phyloP scores from a whole-genome alignment of 2,797 vertebrate genomes.

The Syngnathus rostellatus region DNA sequence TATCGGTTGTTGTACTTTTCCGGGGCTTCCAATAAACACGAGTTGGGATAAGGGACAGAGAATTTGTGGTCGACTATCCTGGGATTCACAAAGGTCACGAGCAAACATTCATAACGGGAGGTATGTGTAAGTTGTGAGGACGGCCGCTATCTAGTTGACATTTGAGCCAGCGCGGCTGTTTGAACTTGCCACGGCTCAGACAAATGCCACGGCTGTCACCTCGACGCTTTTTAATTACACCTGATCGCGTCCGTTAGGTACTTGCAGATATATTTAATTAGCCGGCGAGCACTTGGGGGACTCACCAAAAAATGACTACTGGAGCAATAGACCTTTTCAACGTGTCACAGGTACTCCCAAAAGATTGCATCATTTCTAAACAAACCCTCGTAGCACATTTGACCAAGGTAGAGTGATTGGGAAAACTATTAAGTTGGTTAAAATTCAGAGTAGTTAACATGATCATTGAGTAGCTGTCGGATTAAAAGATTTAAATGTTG shows the following conservation, averaged over 20 bases:
- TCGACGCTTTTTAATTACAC: slow-evolving; percentile 89
- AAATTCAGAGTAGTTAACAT: too few relatives aligned
- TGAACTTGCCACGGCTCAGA: slow-evolving; percentile 83
- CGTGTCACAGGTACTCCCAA: neutral
- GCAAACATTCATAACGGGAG: slow-evolving; percentile 72
- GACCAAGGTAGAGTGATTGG: neutral
- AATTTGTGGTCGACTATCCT: slow-evolving; percentile 60
- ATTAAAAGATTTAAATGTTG: too few relatives aligned
- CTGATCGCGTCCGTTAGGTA: slow-evolving; percentile 76
- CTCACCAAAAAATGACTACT: neutral
- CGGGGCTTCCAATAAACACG: neutral
- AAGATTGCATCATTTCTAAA: neutral
- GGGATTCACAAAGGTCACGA: slow-evolving; percentile 89
- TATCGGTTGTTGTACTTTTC: neutral
- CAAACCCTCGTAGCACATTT: neutral
- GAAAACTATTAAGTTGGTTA: too few relatives aligned
- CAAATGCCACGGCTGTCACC: slow-evolving; percentile 93
- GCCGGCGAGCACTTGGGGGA: slow-evolving; percentile 53
- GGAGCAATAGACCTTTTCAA: neutral
- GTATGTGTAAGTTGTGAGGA: slow-evolving; percentile 29
- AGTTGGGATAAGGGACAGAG: slow-evolving; percentile 46
- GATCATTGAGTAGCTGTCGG: too few relatives aligned
- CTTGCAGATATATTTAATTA: slow-evolving; percentile 82
- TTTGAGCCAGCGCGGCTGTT: slow-evolving; percentile 94
- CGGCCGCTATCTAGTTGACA: slow-evolving; percentile 86